Percentiles rank a stretch among this genome's conserved stretches.
Conservation (phyloP, 1,140 invertebrate genomes). For the Bilobella aurantiaca region DNA sequence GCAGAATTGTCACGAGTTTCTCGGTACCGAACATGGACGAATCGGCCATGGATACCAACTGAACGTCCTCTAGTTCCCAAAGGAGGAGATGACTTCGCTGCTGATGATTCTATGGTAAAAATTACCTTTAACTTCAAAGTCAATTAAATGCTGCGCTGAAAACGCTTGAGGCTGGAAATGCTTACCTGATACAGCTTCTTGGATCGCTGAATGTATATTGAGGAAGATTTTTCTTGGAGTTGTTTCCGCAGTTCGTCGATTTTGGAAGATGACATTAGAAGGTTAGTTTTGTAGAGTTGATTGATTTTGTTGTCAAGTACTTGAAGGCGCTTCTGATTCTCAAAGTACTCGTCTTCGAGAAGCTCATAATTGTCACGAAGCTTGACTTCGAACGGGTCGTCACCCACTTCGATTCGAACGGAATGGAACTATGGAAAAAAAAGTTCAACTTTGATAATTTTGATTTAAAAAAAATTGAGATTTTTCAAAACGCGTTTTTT, state of each 20-base stretch:
- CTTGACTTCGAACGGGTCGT: conserved; percentile 97
- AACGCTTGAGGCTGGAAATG: neutral
- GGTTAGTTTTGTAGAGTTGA: conserved; percentile 65
- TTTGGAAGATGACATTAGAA: conserved; percentile 70
- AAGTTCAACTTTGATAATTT: conserved; percentile 2
- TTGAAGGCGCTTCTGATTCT: conserved; percentile 80
- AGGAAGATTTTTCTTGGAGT: conserved; percentile 76
- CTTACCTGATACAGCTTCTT: conserved; percentile 60
- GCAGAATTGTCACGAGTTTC: conserved; percentile 80
- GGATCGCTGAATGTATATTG: conserved; percentile 89
- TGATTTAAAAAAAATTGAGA: conserved; percentile 24
- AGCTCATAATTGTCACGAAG: conserved; percentile 91
- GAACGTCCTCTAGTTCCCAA: conserved; percentile 65
- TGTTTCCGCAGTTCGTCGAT: conserved; percentile 80
- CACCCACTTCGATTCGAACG: conserved; percentile 79
- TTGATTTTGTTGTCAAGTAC: conserved; percentile 79
- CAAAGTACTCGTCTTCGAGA: conserved; percentile 89
- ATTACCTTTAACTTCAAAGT: neutral
- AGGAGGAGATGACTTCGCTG: conserved; percentile 66
- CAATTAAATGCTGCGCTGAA: neutral
- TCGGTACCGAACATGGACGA: conserved; percentile 75
- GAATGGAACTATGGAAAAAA: conserved; percentile 54
- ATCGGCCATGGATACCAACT: conserved; percentile 78
- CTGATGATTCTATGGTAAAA: conserved; percentile 39
- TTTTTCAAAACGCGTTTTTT: too few species aligned